Evolutionary conservation across 1,140 invertebrate species (phyloP), one percentile per base, ranked within the genome.

Genomic region (Platyura marginata): DNA sequence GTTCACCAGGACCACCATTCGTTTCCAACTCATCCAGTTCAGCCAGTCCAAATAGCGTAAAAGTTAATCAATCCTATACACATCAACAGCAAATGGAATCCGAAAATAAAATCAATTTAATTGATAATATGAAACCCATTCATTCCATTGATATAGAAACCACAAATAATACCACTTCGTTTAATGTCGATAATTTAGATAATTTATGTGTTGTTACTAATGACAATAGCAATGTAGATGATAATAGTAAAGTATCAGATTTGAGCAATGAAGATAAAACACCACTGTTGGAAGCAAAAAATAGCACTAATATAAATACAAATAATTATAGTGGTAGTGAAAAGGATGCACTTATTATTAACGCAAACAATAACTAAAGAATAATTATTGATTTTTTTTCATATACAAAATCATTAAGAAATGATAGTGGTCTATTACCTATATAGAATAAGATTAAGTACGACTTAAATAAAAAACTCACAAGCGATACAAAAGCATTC

Each of bases 11-110:
- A 37, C 18, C 41, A 34, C n/a, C n/a, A n/a, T n/a, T n/a, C n/a
- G n/a, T n/a, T n/a, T 29, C 41, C 29, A 4, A 9, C 3, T 21
- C 25, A 21, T 29, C 42, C 41, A 40, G 43, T 35, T 19, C 55
- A 57, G 34, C 48, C 57, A 10, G 57, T 57, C 48, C 55, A 49
- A 32, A 54, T 54, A 15, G 43, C 57, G 16, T 34, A 56, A 3
- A 52, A 56, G 32, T 45, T 53, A 0, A 57, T 50, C 22, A 40
- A 44, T 21, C 35, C 39, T 16, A 44, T 36, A 4, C 40, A 40
- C 18, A 45, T 45, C 21, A 52, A 54, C 23, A 11, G 13, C 38
- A 40, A 40, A 40, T 18, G 5, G 11, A 40, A 40, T 13, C 6
- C 9, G 8, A 8, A 8, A 15, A 37, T n/a, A 37, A 15, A 20